Conservation (phyloP, 2,113 vertebrate species). For the Cranoglanis bouderius region DNA sequence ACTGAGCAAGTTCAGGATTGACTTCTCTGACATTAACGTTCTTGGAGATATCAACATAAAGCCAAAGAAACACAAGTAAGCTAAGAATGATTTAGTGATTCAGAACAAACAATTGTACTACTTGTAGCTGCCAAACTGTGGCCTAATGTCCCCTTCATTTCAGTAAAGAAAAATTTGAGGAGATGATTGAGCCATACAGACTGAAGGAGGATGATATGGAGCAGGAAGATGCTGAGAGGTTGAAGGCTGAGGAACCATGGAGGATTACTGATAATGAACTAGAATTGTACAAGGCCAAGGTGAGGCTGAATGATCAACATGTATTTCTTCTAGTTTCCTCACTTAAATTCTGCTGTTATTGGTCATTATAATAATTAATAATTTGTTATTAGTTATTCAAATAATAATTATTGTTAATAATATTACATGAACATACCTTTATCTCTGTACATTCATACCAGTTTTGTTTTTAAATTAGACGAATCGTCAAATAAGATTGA, state of each 20-base stretch:
- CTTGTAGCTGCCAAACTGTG: not conserved
- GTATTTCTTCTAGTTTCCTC: not conserved
- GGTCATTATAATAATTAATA: not conserved
- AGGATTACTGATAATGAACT: conserved; percentile 96
- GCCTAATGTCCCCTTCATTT: not conserved
- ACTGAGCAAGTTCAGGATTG: conserved; percentile 96
- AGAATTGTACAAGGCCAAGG: conserved; percentile 95
- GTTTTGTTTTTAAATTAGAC: conserved; percentile 73
- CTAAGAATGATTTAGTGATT: conserved; percentile 17
- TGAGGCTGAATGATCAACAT: conserved; percentile 52
- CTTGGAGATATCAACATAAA: conserved; percentile 98
- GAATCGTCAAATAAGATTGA: conserved; percentile 92
- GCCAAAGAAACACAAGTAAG: conserved; percentile 95
- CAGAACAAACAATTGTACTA: not conserved
- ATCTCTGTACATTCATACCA: not conserved
- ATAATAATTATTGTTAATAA: not conserved
- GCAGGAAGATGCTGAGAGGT: conserved; percentile 89
- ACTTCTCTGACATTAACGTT: conserved; percentile 94
- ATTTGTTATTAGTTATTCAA: not conserved
- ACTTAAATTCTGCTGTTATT: not conserved
- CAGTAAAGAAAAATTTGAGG: conserved; percentile 88
- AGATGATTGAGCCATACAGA: conserved; percentile 93
- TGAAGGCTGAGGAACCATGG: conserved; percentile 95
- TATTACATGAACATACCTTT: not conserved
- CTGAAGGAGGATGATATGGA: conserved; percentile 97